Conservation (phyloP, 2,888 invertebrate genomes). For the Epinotia nisella region DNA sequence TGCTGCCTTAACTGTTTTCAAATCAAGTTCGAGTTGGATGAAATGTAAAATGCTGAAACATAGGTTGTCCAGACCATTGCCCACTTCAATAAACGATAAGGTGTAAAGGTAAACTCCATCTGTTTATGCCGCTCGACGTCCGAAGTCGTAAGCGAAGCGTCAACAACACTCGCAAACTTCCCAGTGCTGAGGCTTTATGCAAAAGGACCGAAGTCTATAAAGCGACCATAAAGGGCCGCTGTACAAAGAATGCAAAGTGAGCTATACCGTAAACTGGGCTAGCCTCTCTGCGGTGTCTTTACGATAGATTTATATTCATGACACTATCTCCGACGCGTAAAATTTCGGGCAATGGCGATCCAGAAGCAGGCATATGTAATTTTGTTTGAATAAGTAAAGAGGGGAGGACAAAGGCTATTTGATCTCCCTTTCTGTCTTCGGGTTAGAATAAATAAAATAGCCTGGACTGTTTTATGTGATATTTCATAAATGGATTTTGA, state of each 20-base stretch:
- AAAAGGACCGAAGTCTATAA: conserved; percentile 81
- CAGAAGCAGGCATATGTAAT: conserved; percentile 84
- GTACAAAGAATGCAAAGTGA: conserved; percentile 84
- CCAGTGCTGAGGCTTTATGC: conserved; percentile 74
- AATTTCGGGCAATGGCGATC: conserved; percentile 84
- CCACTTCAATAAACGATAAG: conserved; percentile 32
- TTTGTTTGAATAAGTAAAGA: conserved; percentile 85
- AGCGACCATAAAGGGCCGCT: conserved; percentile 78
- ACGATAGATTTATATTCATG: conserved; percentile 85
- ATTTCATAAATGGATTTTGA: conserved; percentile 79
- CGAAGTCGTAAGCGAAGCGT: conserved; percentile 44
- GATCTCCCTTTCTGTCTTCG: conserved; percentile 73
- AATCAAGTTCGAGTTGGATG: background rate
- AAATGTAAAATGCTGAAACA: background rate
- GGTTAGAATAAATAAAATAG: conserved; percentile 76
- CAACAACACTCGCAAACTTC: conserved; percentile 52
- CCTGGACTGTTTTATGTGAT: conserved; percentile 76
- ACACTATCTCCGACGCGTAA: conserved; percentile 83
- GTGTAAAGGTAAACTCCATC: conserved; percentile 36
- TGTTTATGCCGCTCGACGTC: conserved; percentile 31
- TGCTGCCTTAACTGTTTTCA: background rate
- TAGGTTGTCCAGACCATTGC: background rate
- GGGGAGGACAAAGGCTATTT: conserved; percentile 84
- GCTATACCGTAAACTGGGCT: conserved; percentile 75
- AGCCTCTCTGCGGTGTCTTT: conserved; percentile 79